These are phyloP conservation scores for Galagoides demidoff DNA, from an alignment of 2,797 vertebrate genomes.

Conservation along the genomic window DNA sequence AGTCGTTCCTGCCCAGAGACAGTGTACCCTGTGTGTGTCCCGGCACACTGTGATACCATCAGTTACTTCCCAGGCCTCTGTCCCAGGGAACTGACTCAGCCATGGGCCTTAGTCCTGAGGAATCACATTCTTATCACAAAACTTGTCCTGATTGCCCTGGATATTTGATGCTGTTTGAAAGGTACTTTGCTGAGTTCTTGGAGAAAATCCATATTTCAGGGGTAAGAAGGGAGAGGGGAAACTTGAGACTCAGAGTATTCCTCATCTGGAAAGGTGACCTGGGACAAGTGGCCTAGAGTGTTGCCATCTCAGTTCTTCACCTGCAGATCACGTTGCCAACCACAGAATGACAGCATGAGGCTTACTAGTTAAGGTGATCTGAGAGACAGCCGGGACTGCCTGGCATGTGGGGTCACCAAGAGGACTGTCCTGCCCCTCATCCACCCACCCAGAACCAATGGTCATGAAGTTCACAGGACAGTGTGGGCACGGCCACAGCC, in stretches of 20 bases:
- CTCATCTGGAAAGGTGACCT: neutral
- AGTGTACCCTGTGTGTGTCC: neutral
- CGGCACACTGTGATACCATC: neutral
- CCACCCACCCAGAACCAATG: neutral
- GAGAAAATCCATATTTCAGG: neutral
- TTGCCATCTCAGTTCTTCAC: neutral
- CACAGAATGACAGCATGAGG: neutral
- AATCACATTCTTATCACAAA: neutral
- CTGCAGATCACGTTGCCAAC: neutral
- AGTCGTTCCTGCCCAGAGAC: neutral
- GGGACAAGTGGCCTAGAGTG: neutral
- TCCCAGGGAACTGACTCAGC: neutral
- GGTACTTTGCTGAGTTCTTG: neutral
- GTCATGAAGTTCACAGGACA: neutral
- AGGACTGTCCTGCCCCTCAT: accelerated
- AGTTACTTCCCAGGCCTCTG: neutral
- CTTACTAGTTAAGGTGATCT: neutral
- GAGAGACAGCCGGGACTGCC: neutral
- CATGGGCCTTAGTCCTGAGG: neutral
- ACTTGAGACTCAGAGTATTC: neutral
- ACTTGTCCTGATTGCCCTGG: neutral
- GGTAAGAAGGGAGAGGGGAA: neutral
- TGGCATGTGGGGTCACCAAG: neutral
- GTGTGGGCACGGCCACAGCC: neutral
- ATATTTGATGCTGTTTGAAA: neutral